Percentiles rank a stretch among this genome's conserved stretches.
Conservation (phyloP, 2,888 invertebrate genomes). For the Acanthosepion pharaonis region DNA sequence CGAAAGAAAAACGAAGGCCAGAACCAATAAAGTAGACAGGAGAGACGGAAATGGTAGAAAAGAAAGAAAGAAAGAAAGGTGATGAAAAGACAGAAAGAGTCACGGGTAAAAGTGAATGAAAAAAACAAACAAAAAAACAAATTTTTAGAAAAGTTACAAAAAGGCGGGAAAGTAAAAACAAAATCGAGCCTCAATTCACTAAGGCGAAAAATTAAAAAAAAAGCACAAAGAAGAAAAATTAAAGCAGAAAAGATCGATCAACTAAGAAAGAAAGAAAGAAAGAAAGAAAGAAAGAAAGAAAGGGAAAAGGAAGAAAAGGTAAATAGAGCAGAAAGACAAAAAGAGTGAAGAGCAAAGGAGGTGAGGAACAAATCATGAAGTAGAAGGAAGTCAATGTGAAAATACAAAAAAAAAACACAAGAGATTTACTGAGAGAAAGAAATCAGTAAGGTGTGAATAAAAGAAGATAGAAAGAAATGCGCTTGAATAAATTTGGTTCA, state of each 20-base stretch:
- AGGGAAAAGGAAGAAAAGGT: background rate
- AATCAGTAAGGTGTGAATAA: constrained; percentile 33
- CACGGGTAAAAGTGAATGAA: no score
- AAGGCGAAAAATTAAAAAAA: no score
- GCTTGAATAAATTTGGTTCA: background rate
- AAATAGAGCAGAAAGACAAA: background rate
- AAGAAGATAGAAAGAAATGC: background rate
- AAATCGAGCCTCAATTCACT: no score
- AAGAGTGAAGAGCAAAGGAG: background rate
- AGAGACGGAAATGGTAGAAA: no score
- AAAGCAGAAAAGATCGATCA: background rate
- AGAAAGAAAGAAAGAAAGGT: no score
- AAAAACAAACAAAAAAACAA: no score
- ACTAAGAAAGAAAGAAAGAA: background rate
- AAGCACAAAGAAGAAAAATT: background rate
- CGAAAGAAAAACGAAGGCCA: no score
- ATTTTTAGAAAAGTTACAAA: background rate
- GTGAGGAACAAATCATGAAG: background rate
- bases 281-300: background rate
- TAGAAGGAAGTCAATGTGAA: background rate
- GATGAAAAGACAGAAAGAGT: no score
- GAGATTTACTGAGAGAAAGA: background rate
- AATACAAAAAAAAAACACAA: background rate
- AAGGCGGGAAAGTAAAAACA: background rate
- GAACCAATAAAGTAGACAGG: no score